These are phyloP conservation scores for Globodera ellingtonae DNA, from an alignment of 1,140 invertebrate genomes.

Conservation along the genomic window DNA sequence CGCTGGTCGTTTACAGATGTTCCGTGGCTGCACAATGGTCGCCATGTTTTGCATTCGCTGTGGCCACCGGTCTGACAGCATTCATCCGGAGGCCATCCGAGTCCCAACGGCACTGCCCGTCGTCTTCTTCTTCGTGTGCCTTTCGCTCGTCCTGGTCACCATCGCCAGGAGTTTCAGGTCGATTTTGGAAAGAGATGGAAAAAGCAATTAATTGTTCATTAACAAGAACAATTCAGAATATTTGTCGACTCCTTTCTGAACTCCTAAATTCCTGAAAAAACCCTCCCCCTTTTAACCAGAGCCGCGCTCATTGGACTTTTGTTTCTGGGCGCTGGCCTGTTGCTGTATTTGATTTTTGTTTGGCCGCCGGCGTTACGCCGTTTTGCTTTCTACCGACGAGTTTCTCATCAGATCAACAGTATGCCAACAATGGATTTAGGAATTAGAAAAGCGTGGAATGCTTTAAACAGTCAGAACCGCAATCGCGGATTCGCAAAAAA, in stretches of 20 bases:
- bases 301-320: constrained; percentile 20
- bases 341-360: constrained; percentile 35
- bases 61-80: not conserved
- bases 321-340: constrained; percentile 23
- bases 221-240: too few species aligned
- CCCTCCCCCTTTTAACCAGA: not conserved
- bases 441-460: too few species aligned
- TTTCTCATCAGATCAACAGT: constrained; percentile 27
- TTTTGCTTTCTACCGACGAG: constrained; percentile 9
- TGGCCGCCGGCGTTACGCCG: constrained; percentile 24
- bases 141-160: constrained; percentile 41
- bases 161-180: constrained; percentile 33
- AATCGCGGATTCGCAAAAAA: too few species aligned
- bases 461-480: too few species aligned
- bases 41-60: constrained; percentile 54
- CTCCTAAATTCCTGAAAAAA: too few species aligned
- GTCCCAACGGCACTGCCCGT: constrained; percentile 49
- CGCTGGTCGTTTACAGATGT: constrained; percentile 9
- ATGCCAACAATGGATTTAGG: not conserved
- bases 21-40: constrained; percentile 45
- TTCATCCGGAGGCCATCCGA: constrained; percentile 47
- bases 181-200: not conserved
- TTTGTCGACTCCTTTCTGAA: too few species aligned
- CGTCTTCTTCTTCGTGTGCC: constrained; percentile 45
- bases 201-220: too few species aligned